These are phyloP conservation scores for Thecophora atra DNA, from an alignment of 2,888 invertebrate species.

Conservation along the genomic window DNA sequence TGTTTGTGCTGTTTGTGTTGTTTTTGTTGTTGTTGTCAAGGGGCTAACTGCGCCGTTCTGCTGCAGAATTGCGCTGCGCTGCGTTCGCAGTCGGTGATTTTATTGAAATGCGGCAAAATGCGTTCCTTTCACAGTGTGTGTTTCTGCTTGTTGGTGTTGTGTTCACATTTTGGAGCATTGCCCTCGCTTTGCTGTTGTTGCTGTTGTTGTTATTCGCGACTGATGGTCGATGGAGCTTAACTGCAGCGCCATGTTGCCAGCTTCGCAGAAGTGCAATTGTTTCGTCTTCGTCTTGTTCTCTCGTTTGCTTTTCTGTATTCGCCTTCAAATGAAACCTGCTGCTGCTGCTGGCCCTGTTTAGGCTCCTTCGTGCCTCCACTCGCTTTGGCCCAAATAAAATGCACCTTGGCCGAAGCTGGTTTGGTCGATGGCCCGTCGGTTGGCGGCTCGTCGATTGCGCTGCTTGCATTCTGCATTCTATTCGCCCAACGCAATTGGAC, in stretches of 20 bases:
- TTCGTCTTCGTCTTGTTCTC: not conserved
- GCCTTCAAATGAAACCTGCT: not conserved
- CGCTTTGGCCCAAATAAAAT: not conserved
- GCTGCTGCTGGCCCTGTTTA: not conserved
- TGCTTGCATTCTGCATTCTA: not conserved
- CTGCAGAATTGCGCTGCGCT: no score
- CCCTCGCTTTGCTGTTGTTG: not conserved
- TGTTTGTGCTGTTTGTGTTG: not conserved
- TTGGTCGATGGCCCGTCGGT: not conserved
- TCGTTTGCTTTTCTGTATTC: not conserved
- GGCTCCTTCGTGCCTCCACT: not conserved
- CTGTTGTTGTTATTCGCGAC: not conserved
- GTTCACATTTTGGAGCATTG: constrained; percentile 24
- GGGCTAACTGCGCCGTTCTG: not conserved
- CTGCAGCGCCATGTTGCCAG: not conserved
- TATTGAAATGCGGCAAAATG: constrained; percentile 24
- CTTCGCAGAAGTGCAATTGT: not conserved
- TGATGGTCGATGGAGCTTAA: not conserved
- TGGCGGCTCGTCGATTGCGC: not conserved
- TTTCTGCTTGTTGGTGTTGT: no score
- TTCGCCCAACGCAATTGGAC: constrained; percentile 34
- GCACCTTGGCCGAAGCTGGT: not conserved
- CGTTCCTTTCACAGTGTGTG: not conserved
- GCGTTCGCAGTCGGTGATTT: not conserved
- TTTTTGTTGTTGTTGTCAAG: not conserved